Evolutionary conservation across 2,888 invertebrate genomes (phyloP).

Genomic region (Notodonta dromedarius): DNA sequence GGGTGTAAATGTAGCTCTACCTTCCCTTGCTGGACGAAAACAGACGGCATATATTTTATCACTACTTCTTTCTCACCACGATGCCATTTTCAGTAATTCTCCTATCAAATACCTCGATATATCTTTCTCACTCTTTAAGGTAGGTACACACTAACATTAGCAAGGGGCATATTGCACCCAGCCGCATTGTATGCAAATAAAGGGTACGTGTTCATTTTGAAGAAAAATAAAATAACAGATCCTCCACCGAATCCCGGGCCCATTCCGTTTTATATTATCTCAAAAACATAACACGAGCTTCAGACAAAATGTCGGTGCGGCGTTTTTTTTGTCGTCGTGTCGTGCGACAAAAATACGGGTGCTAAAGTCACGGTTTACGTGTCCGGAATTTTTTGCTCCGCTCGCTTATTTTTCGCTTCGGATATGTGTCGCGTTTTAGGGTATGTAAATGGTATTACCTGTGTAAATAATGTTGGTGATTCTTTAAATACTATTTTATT

Average conservation of each 20-base stretch:
- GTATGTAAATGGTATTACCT: slow-evolving; percentile 6
- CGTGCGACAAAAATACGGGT: slow-evolving; percentile 45
- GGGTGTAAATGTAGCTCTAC: too few species aligned
- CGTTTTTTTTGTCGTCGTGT: slow-evolving; percentile 46
- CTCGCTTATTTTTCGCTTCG: slow-evolving; percentile 20
- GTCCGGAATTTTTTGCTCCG: slow-evolving; percentile 29
- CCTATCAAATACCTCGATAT: slow-evolving; percentile 37
- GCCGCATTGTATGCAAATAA: slow-evolving; percentile 79
- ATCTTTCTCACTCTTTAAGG: slow-evolving; percentile 39
- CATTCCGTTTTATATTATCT: slow-evolving; percentile 70
- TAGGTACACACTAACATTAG: slow-evolving; percentile 51
- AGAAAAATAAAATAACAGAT: slow-evolving; percentile 52
- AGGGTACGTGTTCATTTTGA: slow-evolving; percentile 73
- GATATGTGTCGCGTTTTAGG: slow-evolving; percentile 7
- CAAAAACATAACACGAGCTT: slow-evolving; percentile 54
- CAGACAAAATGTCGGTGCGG: slow-evolving; percentile 52
- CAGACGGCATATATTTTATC: too few species aligned
- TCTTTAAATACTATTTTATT: neutral
- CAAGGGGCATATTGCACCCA: slow-evolving; percentile 74
- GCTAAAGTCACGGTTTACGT: slow-evolving; percentile 49
- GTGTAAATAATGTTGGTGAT: slow-evolving; percentile 6
- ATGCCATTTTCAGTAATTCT: neutral
- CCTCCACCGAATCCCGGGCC: slow-evolving; percentile 51
- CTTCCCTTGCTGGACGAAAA: too few species aligned
- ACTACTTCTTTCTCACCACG: neutral